Base-by-base conservation (phyloP, 35 echinoderm and acorn worm species). In the Lytechinus pictus region DNA sequence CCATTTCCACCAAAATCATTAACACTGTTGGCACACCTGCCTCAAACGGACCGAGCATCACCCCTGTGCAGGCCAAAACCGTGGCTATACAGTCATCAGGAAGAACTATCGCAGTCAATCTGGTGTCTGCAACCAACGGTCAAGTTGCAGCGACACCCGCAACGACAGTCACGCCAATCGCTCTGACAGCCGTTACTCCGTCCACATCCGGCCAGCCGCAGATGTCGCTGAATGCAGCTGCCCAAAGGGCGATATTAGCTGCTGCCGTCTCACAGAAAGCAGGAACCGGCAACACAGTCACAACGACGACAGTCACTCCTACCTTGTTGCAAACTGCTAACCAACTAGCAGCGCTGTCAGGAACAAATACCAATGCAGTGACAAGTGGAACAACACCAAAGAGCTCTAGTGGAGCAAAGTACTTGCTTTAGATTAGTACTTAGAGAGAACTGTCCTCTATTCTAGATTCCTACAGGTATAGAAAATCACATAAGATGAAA, bases 81-180 rank as follows among this genome's bases (percentile, higher is more conserved):
- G 52, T 53, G 54, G 91, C 95, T 28, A 54, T 91, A 28, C 57
- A 89, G 88, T 54, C 92, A 54, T 93, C 92, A 16, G 92, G 92
- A 16, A 54, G 92, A 54, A 57, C 92, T 54, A 55, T 93, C 13
- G 92, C 92, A 19, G 92, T 93, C 53, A 93, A 93, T 12, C n/a
- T 93, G 53, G 92, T 93, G 10, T 93, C 92, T 27, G 55, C 92
- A 27, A 93, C 92, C 13, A 93, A 93, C 53, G 92, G 92, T 27
- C 92, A 93, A 54, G 92, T 57, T 5, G 24, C 55, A 89, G 55
- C 27, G 21, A 66, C 95, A 92, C 53, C 21, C 9, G 54, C 56
- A 27, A 24, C 95, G 53, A 91, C 95, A 54, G 95, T 96, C 89
- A 96, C 89, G 12, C 57, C 95, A 4, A 91, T 96, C 27, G 89